Conservation (phyloP, 2,113 vertebrate species). For the Hylia prasina region DNA sequence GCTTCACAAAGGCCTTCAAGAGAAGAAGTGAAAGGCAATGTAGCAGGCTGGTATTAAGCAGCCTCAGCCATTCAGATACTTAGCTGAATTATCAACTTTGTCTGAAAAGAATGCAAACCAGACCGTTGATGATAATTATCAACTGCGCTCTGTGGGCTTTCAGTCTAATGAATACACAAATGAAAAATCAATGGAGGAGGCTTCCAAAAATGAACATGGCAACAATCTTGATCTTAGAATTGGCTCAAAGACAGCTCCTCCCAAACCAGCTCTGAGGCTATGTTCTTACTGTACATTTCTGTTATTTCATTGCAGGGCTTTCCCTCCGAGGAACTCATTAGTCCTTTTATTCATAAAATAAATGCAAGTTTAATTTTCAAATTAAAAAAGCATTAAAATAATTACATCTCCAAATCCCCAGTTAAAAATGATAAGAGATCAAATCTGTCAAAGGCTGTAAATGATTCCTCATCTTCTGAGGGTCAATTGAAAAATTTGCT, state of each 20-base stretch:
- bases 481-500: background rate
- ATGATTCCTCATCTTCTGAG: background rate
- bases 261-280: background rate
- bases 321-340: background rate
- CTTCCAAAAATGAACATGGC: slow-evolving; percentile 52
- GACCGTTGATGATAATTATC: slow-evolving; percentile 55
- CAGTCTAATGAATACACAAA: slow-evolving; percentile 57
- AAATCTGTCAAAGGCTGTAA: background rate
- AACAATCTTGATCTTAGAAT: slow-evolving; percentile 30
- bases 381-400: background rate
- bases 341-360: background rate
- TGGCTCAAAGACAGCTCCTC: slow-evolving; percentile 37
- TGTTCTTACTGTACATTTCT: background rate
- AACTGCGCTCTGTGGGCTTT: slow-evolving; percentile 45
- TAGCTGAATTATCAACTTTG: slow-evolving; percentile 30
- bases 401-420: background rate
- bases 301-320: background rate
- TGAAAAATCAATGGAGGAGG: slow-evolving; percentile 55
- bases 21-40: background rate
- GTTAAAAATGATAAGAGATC: background rate
- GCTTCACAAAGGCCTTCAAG: background rate
- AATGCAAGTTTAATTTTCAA: slow-evolving; percentile 17
- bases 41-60: slow-evolving; percentile 29
- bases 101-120: slow-evolving; percentile 34
- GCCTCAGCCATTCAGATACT: slow-evolving; percentile 23